A percentile compares a stretch with the other conserved stretches of the same genome.
phyloP scores from a whole-genome alignment of 2,113 vertebrate species.

The Eudyptes chrysolophus region DNA sequence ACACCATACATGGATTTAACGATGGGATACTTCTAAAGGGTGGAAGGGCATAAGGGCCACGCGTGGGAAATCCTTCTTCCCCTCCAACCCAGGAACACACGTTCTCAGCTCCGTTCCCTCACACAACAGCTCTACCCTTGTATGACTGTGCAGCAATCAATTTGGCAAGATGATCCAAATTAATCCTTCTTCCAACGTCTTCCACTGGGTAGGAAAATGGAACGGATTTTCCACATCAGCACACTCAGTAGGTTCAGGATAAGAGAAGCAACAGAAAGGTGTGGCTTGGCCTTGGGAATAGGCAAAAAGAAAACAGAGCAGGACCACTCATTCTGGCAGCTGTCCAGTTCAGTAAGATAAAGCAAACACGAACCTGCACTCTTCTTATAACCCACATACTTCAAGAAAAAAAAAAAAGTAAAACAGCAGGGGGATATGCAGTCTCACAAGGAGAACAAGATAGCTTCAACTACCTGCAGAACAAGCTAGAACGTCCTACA shows the following conservation, averaged over 20 bases:
- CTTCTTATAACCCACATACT: background rate
- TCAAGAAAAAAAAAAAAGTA: background rate
- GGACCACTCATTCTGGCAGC: background rate
- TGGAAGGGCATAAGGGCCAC: accelerated
- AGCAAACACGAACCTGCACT: accelerated
- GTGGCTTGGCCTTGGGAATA: background rate
- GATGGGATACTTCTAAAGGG: background rate
- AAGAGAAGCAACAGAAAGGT: background rate
- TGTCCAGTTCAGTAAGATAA: background rate
- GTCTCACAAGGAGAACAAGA: background rate
- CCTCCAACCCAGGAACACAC: background rate
- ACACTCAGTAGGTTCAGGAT: background rate
- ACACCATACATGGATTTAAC: background rate
- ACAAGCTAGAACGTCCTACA: background rate
- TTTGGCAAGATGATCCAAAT: background rate
- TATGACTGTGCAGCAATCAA: background rate
- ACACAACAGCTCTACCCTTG: background rate
- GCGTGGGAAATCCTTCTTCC: background rate
- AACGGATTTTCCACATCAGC: background rate
- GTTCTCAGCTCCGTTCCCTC: background rate
- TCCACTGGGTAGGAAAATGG: background rate
- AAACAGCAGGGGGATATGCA: background rate
- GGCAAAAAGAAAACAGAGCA: background rate
- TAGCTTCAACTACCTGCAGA: background rate
- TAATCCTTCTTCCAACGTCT: background rate